Base-by-base conservation (phyloP, 1,140 invertebrate genomes). In the Caerostris extrusa region DNA sequence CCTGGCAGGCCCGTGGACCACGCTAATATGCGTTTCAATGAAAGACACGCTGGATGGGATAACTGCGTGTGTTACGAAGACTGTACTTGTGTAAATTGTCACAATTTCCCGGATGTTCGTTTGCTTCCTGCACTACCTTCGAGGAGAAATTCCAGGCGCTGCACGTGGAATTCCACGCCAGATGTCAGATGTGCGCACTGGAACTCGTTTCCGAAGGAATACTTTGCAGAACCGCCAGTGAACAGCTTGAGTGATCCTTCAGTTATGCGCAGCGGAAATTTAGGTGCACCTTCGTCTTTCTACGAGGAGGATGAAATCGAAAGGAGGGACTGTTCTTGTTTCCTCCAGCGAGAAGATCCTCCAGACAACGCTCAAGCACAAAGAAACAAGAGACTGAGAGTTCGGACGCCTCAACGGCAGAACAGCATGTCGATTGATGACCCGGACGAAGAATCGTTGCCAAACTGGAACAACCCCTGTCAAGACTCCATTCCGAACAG, bases 381-480 rank as follows among this genome's bases (percentile, higher is more conserved):
- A 10, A 77, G 7, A 19, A 77, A 50, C 12, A 77, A 50, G 34
- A 77, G 12, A 50, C 34, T 50, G 12, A 77, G 53, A 77, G 71
- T 85, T n/a, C 19, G 56, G 12, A 58, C 50, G 55, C 83, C 83
- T 60, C 83, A 85, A 7, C 55, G 83, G 58, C 83, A 85, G 56
- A 85, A 85, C n/a, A 85, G 83, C 17, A 85, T 85, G 55, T 85
- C 83, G 6, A 85, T 85, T 50, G 83, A 57, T 60, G 83, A 85
- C 7, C 8, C 83, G 14, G 83, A 60, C 7, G 71, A 77, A 3
- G 34, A 50, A 2, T 12, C 8, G 8, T 77, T 77, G 7, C 71
- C 50, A 53, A 14, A 4, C 53, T 50, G 50, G 50, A 77, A 77
- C 19, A 77, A 77, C 34, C 17, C 61, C 12, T 77, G 50, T 53